Conservation (phyloP, 2,113 vertebrate species). For the Pimephales promelas region DNA sequence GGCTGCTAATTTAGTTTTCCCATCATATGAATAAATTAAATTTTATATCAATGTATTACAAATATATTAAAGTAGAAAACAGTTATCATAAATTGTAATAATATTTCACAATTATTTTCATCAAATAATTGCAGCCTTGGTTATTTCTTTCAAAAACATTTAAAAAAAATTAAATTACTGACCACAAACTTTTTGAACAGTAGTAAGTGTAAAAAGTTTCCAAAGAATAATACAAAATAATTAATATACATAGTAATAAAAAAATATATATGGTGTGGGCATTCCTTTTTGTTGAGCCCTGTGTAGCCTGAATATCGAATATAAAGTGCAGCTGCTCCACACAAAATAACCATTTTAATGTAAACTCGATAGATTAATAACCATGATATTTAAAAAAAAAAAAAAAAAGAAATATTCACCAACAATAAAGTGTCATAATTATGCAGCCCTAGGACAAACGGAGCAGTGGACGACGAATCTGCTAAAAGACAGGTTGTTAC, state of each 20-base stretch:
- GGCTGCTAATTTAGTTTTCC: too few relatives aligned
- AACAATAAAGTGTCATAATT: neutral
- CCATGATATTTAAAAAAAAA: too few relatives aligned
- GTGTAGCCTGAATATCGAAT: neutral
- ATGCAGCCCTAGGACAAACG: neutral
- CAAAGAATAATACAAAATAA: neutral
- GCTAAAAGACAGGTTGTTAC: conserved; percentile 34
- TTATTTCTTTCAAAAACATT: neutral
- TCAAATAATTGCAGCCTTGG: neutral
- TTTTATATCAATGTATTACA: too few relatives aligned
- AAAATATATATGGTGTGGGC: neutral
- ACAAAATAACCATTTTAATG: too few relatives aligned
- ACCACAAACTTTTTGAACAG: neutral
- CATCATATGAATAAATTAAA: too few relatives aligned
- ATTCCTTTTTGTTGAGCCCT: neutral
- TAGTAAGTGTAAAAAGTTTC: neutral
- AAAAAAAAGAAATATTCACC: neutral
- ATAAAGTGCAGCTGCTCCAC: neutral
- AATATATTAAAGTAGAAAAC: neutral
- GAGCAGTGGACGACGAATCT: neutral
- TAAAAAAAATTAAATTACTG: neutral
- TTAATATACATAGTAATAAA: neutral
- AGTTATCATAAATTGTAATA: neutral
- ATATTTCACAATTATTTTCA: neutral
- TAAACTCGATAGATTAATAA: too few relatives aligned